Evolutionary conservation across 1,140 invertebrate species (phyloP), one percentile per base, ranked within the genome.

Genomic region (Seison nebaliae): DNA sequence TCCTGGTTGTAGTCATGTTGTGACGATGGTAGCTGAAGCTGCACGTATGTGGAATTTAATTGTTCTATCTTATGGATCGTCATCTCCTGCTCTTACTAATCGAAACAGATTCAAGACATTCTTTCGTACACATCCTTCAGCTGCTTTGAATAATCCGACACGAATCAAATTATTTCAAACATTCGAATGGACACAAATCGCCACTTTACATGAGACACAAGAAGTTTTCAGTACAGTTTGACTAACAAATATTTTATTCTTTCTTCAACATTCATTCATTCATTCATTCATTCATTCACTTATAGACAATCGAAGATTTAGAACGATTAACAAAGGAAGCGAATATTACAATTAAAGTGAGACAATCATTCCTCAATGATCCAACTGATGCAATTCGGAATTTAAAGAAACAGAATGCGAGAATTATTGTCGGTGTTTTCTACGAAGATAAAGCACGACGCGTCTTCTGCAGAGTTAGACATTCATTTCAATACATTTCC

Each of bases 31-130:
- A 1, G 86, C 86, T 1, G 86, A 96, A 63, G 81, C 86, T 20
- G 86, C 88, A 18, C 91, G 88, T 63, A 93, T 94, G 77, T 98
- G 88, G 86, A 96, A 98, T 63, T 65, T 98, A 26, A 75, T 96
- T 50, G 88, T 96, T 62, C 84, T 94, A 6, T 93, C 84, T 47
- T 98, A 94, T 57, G 88, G 88, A 16, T 84, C 84, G 2, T 88
- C 80, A 50, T 93, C 83, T 16, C 88, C 88, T 5, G 88, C 88
- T 1, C 60, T 98, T n/a, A 93, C 86, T 4, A 84, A 96, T 63
- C 67, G 86, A 26, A 74, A 78, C 45, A 67, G 91, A 35, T 98
- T 98, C 62, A 84, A 84, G 3, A 96, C 86, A 2, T 67, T 98
- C 35, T 98, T 96, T 60, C 70, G 88, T 15, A 98, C 91, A 0